A percentile compares a stretch with the other conserved stretches of the same genome.
Evolutionary conservation across 2,888 invertebrate genomes (phyloP).

Genomic region (Lymantria dispar): DNA sequence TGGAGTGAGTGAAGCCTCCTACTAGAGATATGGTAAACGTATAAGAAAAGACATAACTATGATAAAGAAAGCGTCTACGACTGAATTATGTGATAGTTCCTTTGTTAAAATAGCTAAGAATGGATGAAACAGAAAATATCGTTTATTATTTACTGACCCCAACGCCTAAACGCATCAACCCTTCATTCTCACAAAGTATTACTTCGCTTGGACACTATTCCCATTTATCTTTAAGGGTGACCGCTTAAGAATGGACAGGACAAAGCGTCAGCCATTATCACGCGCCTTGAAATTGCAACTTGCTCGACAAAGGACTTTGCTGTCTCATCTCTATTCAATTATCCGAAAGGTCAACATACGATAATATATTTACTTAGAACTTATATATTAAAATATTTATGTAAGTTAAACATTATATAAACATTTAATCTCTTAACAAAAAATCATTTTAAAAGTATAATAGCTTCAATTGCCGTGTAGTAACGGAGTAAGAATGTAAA

Average conservation of each 20-base stretch:
- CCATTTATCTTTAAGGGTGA: conserved; percentile 40
- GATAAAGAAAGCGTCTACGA: too few relatives aligned
- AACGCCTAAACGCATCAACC: neutral
- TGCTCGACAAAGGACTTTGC: conserved; percentile 55
- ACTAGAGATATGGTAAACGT: too few relatives aligned
- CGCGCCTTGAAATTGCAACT: conserved; percentile 56
- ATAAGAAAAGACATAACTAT: too few relatives aligned
- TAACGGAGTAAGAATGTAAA: too few relatives aligned
- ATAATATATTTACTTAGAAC: neutral
- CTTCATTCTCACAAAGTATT: conserved; percentile 1
- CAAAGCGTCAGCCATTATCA: conserved; percentile 49
- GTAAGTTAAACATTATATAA: too few relatives aligned
- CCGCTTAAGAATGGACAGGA: conserved; percentile 43
- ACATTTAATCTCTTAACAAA: too few relatives aligned
- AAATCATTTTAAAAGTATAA: too few relatives aligned
- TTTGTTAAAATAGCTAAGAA: neutral
- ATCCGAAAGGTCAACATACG: conserved; percentile 49
- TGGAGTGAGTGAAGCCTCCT: too few relatives aligned
- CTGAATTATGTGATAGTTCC: too few relatives aligned
- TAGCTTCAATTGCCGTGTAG: too few relatives aligned
- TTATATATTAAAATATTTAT: conserved; percentile 21
- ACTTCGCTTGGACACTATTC: conserved; percentile 12
- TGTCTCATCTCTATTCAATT: conserved; percentile 67
- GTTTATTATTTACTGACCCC: neutral
- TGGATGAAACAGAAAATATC: neutral